phyloP scores from a whole-genome alignment of 1,140 invertebrate species.

The Pygmarrhopalites habei region DNA sequence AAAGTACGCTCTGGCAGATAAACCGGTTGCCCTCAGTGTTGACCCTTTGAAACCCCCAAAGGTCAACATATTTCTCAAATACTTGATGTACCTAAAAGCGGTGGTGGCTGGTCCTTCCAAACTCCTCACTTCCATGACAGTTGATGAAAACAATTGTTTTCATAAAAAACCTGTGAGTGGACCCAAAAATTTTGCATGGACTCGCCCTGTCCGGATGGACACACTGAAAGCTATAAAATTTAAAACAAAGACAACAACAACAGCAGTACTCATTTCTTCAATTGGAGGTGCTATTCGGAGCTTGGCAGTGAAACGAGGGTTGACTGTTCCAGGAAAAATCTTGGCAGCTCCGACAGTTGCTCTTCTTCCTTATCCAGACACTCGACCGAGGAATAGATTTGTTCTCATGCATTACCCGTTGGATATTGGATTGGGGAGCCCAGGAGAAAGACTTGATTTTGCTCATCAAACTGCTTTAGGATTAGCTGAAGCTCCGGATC shows the following conservation, averaged over 20 bases:
- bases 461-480: constrained; percentile 2
- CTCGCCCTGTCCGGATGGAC: constrained; percentile 19
- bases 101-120: constrained; percentile 6
- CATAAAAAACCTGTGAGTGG: constrained; percentile 26
- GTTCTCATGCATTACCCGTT: constrained; percentile 23
- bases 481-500: constrained; percentile 14
- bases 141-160: constrained; percentile 26
- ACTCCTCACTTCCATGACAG: constrained; percentile 10
- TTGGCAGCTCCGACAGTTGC: constrained; percentile 27
- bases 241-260: constrained; percentile 23
- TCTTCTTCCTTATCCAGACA: constrained; percentile 29
- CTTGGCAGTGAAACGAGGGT: constrained; percentile 15
- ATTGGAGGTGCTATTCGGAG: constrained; percentile 22
- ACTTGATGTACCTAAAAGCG: constrained; percentile 6
- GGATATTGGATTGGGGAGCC: constrained; percentile 10
- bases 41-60: constrained; percentile 16
- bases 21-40: constrained; percentile 17
- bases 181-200: constrained; percentile 30
- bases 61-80: neutral
- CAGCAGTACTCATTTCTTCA: constrained; percentile 23
- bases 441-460: constrained; percentile 17
- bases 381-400: constrained; percentile 29
- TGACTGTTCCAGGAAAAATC: constrained; percentile 14
- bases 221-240: constrained; percentile 25
- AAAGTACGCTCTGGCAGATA: constrained; percentile 16